Base-by-base conservation (phyloP, 2,888 invertebrate genomes). In the Drosophila meridionalis region DNA sequence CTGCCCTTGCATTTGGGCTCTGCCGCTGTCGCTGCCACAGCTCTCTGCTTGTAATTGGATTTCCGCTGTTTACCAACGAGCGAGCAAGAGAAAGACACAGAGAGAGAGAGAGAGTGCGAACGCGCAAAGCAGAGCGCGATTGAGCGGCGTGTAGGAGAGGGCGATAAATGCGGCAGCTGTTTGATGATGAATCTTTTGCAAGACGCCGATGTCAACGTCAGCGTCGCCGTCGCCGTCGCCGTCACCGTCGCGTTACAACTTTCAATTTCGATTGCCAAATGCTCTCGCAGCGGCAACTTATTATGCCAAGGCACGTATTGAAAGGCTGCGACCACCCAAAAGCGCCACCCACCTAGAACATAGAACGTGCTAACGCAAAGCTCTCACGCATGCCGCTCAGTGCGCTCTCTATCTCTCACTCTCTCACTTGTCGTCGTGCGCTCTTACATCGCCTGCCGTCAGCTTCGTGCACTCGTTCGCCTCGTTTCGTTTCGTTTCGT, bases 211-310 rank as follows among this genome's bases (percentile, higher is more conserved):
- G 36, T 62, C 40, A 34, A 53, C 43, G 73, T n/a, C 20, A 53
- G 32, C 48, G 59, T 40, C 32, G 14, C 11, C 34, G 42, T 14
- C 43, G 43, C 20, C 45, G 43, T 26, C 48, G 28, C 34, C 47
- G 50, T 32, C 32, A 12, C n/a, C 43, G 57, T 68, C 73, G 58
- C 70, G 73, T 82, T 87, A 87, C 75, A 89, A 85, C 85, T 89
- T 85, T 85, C 85, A 80, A 80, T 89, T 85, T 85, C 89, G 89
- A 85, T 87, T 84, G 89, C 85, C 73, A 80, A 83, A 76, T 79
- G 72, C 82, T 71, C 78, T 76, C 71, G 50, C 61, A 38, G 45
- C 43, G 30, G 45, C 80, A 63, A 65, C 55, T 76, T 76, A 78
- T 80, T 77, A 77, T 80, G 77, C 78, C 43, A 40, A 14, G 47